Evolutionary conservation across 2,888 invertebrate species (phyloP), one percentile per base, ranked within the genome.

Genomic region (Chamaedrilus cognettii): DNA sequence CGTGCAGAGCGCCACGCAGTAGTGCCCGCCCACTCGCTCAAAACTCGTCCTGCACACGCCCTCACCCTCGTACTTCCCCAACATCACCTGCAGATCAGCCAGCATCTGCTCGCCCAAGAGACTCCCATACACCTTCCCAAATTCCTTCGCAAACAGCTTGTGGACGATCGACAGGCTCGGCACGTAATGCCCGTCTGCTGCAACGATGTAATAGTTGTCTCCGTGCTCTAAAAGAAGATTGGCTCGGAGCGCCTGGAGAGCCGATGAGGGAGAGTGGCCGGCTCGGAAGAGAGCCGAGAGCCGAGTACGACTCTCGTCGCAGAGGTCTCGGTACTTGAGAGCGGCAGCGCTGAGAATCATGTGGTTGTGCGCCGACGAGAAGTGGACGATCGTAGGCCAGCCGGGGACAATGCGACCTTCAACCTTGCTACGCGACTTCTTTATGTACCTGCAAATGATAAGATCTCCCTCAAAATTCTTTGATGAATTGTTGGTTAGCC

Each of bases 311-410:
- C 33, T 32, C 15, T 30, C 30, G 2, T 3, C 1, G 2, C 31
- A 7, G 33, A 58, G 32, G 58, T 58, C 58, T 26, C 58, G 33
- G 19, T 28, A 32, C 33, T 58, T 58, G 2, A 58, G 58, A 2
- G 7, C 33, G 11, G 2, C 58, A 58, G 31, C 31, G 7, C 28
- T 7, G 11, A 2, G 23, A 7, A 19, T 58, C 15, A 34, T 33
- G 32, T 58, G 58, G 11, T 31, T 58, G 32, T 58, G 58, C 28
- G 30, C 2, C 2, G 15, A 3, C 28, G 11, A 28, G 2, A 55
- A 2, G 1, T 19, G 2, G 55, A 55, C 55, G 2, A 55, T 55
- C 1, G 55, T 55, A 19, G 55, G 55, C 15, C 31, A 55, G 1
- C 30, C 3, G 55, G 3, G n/a, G n/a, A n/a, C n/a, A n/a, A n/a